phyloP scores from a whole-genome alignment of 2,113 vertebrate genomes.

The Lipophrys pholis region DNA sequence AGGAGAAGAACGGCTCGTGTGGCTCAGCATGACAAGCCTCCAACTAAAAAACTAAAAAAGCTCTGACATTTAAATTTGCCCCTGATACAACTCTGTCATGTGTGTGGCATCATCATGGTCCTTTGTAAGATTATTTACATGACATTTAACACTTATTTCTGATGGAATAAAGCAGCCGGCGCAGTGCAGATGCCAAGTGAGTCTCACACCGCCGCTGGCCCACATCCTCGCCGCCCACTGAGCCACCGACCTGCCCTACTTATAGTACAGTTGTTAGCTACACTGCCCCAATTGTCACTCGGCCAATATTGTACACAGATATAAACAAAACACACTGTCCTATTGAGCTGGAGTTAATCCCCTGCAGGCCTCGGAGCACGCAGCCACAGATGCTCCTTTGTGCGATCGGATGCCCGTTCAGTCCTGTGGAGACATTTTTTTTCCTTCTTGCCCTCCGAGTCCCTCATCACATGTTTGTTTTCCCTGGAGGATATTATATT shows the following conservation, averaged over 20 bases:
- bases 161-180: not conserved
- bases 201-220: not conserved
- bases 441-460: not conserved
- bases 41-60: not conserved
- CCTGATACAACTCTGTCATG: not conserved
- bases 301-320: slow-evolving; percentile 42
- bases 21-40: not conserved
- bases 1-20: not conserved
- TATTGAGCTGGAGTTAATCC: slow-evolving; percentile 42
- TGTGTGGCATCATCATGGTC: not conserved
- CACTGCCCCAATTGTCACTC: slow-evolving; percentile 49
- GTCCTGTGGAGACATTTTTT: slow-evolving; percentile 10
- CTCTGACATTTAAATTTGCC: slow-evolving; percentile 20
- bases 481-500: slow-evolving; percentile 29
- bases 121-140: not conserved
- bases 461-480: slow-evolving; percentile 52
- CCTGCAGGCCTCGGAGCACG: slow-evolving; percentile 43
- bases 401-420: slow-evolving; percentile 21
- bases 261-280: slow-evolving; percentile 14
- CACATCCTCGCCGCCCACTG: not conserved
- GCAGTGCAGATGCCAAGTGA: slow-evolving; percentile 1
- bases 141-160: slow-evolving; percentile 32
- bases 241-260: slow-evolving; percentile 18
- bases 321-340: slow-evolving; percentile 50
- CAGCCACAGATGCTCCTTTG: slow-evolving; percentile 57